Evolutionary conservation across 1,140 invertebrate species (phyloP).

Genomic region (Augochlora pura): DNA sequence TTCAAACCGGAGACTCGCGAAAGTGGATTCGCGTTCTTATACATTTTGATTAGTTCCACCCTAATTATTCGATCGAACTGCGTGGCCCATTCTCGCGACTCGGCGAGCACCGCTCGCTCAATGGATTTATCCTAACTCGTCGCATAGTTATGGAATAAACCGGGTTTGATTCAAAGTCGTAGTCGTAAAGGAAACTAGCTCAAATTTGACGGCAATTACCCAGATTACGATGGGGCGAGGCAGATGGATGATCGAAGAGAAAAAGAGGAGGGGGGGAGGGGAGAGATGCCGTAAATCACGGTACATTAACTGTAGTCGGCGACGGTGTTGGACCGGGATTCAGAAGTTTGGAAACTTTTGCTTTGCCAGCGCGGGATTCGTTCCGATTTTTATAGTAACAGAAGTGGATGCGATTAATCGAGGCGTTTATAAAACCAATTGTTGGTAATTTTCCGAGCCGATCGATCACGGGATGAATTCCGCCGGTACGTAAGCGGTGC

Average conservation of each 20-base stretch:
- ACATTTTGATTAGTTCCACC: no score
- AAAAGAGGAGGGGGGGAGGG: neutral
- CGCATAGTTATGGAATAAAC: constrained; percentile 18
- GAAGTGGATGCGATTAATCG: no score
- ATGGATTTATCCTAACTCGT: neutral
- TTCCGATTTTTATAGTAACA: neutral
- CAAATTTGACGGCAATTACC: constrained; percentile 24
- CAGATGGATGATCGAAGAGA: neutral
- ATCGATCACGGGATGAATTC: neutral
- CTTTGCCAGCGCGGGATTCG: no score
- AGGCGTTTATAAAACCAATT: no score
- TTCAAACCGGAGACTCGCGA: no score
- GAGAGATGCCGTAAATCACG: neutral
- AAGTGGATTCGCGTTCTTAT: no score
- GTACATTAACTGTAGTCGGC: constrained; percentile 7
- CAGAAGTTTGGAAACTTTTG: neutral
- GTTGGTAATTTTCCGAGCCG: no score
- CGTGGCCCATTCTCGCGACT: no score
- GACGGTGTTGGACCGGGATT: neutral
- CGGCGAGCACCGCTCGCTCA: no score
- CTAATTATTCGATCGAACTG: no score
- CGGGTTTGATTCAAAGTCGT: constrained; percentile 1
- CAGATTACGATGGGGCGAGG: neutral
- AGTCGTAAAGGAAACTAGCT: constrained; percentile 8
- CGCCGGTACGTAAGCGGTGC: no score